Evolutionary conservation across 2,888 invertebrate genomes (phyloP).

Genomic region (Amblyteles armatorius): DNA sequence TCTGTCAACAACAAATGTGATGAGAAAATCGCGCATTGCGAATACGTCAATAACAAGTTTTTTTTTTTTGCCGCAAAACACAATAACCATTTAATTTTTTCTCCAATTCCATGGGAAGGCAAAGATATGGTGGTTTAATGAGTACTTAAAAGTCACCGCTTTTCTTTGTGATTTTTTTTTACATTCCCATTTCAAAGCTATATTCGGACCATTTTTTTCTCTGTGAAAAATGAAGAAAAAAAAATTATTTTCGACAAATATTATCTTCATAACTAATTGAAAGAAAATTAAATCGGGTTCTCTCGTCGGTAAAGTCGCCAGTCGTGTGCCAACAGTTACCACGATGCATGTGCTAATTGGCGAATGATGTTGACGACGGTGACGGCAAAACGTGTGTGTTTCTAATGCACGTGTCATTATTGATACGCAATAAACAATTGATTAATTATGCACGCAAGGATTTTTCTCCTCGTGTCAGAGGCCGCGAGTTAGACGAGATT

Average conservation of each 20-base stretch:
- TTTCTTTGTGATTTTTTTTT: too few species aligned
- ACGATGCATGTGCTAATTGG: neutral
- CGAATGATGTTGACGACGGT: slow-evolving; percentile 9
- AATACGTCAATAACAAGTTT: too few species aligned
- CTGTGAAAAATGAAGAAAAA: too few species aligned
- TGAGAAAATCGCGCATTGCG: too few species aligned
- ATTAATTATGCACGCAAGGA: slow-evolving; percentile 45
- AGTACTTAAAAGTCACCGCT: too few species aligned
- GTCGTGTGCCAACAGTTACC: neutral
- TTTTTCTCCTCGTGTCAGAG: slow-evolving; percentile 12
- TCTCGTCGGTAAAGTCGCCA: neutral
- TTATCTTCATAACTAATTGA: neutral
- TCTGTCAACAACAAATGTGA: too few species aligned
- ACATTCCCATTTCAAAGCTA: too few species aligned
- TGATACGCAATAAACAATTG: slow-evolving; percentile 13
- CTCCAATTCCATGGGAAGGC: too few species aligned
- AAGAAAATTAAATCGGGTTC: slow-evolving; percentile 14
- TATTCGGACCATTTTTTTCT: too few species aligned
- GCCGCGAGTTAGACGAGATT: neutral
- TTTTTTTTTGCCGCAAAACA: too few species aligned
- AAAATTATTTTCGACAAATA: neutral
- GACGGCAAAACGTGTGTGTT: neutral
- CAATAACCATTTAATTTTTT: too few species aligned
- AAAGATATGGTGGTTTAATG: too few species aligned
- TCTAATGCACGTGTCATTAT: neutral